A percentile compares a stretch with the other conserved stretches of the same genome.
phyloP scores from a whole-genome alignment of 2,113 vertebrate genomes.

The Falcunculus frontatus region DNA sequence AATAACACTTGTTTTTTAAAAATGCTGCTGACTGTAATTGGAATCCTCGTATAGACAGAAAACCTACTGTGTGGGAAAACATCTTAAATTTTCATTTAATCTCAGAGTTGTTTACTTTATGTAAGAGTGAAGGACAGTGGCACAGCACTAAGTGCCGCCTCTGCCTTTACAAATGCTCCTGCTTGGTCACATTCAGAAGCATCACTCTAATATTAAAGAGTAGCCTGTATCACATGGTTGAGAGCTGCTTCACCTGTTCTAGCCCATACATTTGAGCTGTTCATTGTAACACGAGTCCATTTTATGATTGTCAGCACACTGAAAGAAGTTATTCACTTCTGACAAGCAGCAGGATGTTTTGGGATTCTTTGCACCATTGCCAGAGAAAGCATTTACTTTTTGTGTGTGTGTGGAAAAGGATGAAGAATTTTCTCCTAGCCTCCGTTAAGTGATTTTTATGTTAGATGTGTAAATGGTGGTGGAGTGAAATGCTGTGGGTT shows the following conservation, averaged over 20 bases:
- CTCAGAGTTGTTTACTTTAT: background rate
- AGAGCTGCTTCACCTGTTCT: background rate
- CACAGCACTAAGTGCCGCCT: background rate
- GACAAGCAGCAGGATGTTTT: background rate
- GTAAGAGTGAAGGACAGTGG: background rate
- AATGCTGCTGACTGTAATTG: background rate
- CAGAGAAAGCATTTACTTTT: background rate
- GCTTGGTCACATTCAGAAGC: background rate
- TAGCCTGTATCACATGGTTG: background rate
- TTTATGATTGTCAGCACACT: background rate
- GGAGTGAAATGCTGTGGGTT: background rate
- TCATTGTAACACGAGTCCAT: background rate
- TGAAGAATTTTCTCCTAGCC: conserved; percentile 1
- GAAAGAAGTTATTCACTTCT: background rate
- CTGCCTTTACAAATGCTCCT: background rate
- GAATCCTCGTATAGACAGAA: background rate
- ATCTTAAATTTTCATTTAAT: background rate
- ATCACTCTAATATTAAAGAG: background rate
- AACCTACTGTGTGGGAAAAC: background rate
- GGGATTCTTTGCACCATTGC: background rate
- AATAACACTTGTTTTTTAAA: background rate
- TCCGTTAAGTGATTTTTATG: background rate
- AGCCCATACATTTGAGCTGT: background rate
- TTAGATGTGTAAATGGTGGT: background rate
- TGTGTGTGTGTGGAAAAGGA: background rate